Evolutionary conservation across 2,888 invertebrate genomes (phyloP).

Genomic region (Dioctria linearis): DNA sequence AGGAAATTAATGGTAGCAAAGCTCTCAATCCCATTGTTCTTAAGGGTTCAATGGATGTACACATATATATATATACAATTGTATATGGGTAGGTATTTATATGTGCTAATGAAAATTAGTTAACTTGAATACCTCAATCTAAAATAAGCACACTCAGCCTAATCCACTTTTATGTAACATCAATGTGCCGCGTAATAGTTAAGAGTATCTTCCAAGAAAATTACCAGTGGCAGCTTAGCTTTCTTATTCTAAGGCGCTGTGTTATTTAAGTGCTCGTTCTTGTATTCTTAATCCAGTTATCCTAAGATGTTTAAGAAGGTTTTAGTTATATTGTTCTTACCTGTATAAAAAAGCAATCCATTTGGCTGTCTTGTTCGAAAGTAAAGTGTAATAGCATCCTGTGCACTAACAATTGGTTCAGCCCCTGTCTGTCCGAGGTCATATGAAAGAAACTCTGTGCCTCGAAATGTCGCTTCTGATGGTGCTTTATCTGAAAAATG

Average conservation of each 20-base stretch:
- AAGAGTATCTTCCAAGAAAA: constrained; percentile 9
- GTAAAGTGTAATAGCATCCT: constrained; percentile 90
- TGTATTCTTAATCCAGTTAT: constrained; percentile 32
- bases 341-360: constrained; percentile 93
- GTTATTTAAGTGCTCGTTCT: background rate
- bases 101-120: constrained; percentile 25
- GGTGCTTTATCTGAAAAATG: constrained; percentile 86
- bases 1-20: too few species aligned
- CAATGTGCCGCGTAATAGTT: constrained; percentile 15
- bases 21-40: too few species aligned
- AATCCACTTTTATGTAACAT: constrained; percentile 16
- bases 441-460: constrained; percentile 92
- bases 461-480: constrained; percentile 93
- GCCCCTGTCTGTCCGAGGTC: constrained; percentile 89
- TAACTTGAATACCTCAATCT: background rate
- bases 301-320: constrained; percentile 20
- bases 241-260: background rate
- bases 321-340: constrained; percentile 71
- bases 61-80: too few species aligned
- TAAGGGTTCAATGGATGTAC: too few species aligned
- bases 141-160: constrained; percentile 12
- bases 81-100: too few species aligned
- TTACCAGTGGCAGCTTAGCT: constrained; percentile 27
- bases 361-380: constrained; percentile 94
- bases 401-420: constrained; percentile 90